Evolutionary conservation across 2,113 vertebrate species (phyloP).

Genomic region (Ophthalmolycus amberensis): DNA sequence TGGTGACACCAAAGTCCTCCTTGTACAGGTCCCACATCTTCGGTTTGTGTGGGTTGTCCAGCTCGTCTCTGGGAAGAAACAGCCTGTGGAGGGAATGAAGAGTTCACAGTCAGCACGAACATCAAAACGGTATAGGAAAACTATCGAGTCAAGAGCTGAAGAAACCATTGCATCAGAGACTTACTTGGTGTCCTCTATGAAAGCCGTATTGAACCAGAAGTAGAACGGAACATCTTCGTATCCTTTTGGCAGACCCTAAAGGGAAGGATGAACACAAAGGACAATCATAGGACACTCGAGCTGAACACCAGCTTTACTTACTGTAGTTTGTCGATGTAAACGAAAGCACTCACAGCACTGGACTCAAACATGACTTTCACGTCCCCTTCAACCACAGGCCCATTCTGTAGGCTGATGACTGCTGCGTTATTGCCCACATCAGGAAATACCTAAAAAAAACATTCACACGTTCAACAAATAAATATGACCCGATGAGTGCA

Average conservation of each 20-base stretch:
- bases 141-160: not conserved
- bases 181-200: conserved; percentile 90
- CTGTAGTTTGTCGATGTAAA: not conserved
- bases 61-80: conserved; percentile 88
- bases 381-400: conserved; percentile 89
- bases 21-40: conserved; percentile 92
- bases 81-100: conserved; percentile 81
- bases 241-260: conserved; percentile 89
- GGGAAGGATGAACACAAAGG: not conserved
- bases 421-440: conserved; percentile 86
- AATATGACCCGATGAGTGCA: not conserved
- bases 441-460: conserved; percentile 85
- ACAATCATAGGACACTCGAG: not conserved
- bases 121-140: not conserved
- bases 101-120: not conserved
- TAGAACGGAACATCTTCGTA: conserved; percentile 94
- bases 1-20: conserved; percentile 90
- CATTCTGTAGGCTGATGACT: conserved; percentile 86
- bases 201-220: conserved; percentile 97
- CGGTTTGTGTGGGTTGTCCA: conserved; percentile 95
- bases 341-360: conserved; percentile 84
- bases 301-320: not conserved
- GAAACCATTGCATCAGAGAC: conserved; percentile 14
- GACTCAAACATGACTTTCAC: conserved; percentile 95
- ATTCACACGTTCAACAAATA: not conserved